These are phyloP conservation scores for Rhagonycha fulva DNA, from an alignment of 2,888 invertebrate species.

Conservation along the genomic window DNA sequence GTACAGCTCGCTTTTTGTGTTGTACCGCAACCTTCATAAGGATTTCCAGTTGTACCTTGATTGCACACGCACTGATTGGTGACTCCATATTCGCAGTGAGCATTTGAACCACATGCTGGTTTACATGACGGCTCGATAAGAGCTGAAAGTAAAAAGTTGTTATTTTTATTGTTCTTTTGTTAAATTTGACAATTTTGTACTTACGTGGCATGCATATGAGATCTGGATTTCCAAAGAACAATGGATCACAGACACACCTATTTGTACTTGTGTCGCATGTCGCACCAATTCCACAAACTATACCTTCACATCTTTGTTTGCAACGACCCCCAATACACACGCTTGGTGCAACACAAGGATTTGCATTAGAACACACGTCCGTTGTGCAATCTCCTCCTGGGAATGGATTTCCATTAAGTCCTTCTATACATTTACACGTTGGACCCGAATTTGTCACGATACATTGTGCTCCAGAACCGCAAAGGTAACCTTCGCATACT, in stretches of 20 bases:
- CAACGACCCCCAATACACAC: constrained; percentile 87
- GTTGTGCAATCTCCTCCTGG: constrained; percentile 84
- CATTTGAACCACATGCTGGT: constrained; percentile 80
- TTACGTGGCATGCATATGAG: constrained; percentile 90
- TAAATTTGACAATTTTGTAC: constrained; percentile 48
- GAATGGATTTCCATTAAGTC: constrained; percentile 88
- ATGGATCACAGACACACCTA: constrained; percentile 84
- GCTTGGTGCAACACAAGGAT: constrained; percentile 78
- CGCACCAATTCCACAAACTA: constrained; percentile 88
- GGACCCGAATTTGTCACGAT: constrained; percentile 83
- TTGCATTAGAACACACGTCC: constrained; percentile 78
- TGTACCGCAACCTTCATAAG: constrained; percentile 79
- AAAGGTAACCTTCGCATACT: constrained; percentile 78
- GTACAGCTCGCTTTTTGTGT: constrained; percentile 74
- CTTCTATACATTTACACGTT: constrained; percentile 86
- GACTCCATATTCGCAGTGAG: constrained; percentile 84
- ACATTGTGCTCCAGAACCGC: constrained; percentile 83
- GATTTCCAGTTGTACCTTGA: constrained; percentile 83
- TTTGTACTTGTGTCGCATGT: constrained; percentile 80
- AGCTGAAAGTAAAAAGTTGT: constrained; percentile 60
- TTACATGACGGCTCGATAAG: constrained; percentile 76
- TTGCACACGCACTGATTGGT: constrained; percentile 82
- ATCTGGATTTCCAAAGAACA: constrained; percentile 88
- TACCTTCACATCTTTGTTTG: constrained; percentile 84
- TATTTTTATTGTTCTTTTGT: too few relatives aligned